Base-by-base conservation (phyloP, 2,888 invertebrate species). In the Eurytoma adleriae region DNA sequence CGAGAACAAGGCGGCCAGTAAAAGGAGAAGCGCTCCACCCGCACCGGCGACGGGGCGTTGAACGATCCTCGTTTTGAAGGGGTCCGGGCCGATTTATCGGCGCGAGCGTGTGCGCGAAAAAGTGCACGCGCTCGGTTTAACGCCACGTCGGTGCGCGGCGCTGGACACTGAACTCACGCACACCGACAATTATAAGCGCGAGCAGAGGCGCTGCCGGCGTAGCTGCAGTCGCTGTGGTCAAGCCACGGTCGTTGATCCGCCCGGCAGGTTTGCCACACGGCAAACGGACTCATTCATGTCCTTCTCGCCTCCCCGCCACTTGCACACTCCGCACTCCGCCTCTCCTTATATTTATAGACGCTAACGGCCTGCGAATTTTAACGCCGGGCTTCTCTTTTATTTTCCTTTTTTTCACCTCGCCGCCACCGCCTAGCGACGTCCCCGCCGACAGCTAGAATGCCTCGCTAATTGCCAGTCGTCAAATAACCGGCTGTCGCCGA, bases 261-360 rank as follows among this genome's bases (percentile, higher is more conserved):
- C 40, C 40, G 48, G 64, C 64, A 64, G 64, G 64, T 64, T 64
- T 64, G 18, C 18, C 5, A 12, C 18, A 57, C 18, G 62, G 59
- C 30, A 62, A 27, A 27, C 62, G 27, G 30, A 62, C 56, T 57
- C 69, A 69, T 67, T 74, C 59, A 75, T 52, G 67, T 59, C 59
- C 40, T 30, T 67, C 59, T 59, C 20, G 13, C 73, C 64, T 40
- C 27, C 52, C 54, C 56, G 18, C 18, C 40, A 16, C 50, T 13
- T 16, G n/a, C 57, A 18, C 57, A 4, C 3, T 18, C 20, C 12
- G 1, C 52, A 27, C 52, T 27, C 56, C 18, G 52, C 30, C 16
- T 30, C 20, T 56, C 56, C 40, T 40, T 54, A 20, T 59, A 59
- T 59, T 59, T 59, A 59, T 59, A 70, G 64, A 56, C 73, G 73